Evolutionary conservation across 2,113 vertebrate genomes (phyloP), one percentile per base, ranked within the genome.

Genomic region (Hiodon alosoides): DNA sequence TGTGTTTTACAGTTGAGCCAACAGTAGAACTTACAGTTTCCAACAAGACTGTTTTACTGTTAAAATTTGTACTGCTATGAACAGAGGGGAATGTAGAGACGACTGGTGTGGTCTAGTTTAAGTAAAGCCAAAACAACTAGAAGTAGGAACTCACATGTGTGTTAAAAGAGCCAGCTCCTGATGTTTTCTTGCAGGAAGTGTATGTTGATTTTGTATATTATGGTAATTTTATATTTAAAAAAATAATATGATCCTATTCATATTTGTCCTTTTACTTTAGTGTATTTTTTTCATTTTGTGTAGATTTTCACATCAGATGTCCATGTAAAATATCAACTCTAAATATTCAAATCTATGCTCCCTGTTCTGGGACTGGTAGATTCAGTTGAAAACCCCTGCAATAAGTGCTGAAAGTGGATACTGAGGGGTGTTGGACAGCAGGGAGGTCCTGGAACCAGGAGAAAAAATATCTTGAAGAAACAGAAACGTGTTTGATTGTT

Each of bases 401-500:
- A 73, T 76, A 66, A 60, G 4, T 46, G 72, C 51, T 77, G 74
- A 64, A 5, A 67, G 2, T 10, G 57, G 62, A n/a, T 74, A 78
- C 61, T 74, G 80, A 3, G 77, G 69, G 68, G 73, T 77, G 73
- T 76, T 79, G 69, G 85, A 78, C 80, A 80, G 82, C 81, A 82
- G 78, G 77, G 81, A 74, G 76, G 17, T 79, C 65, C 82, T 81
- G 78, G 77, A 81, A 74, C n/a, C 72, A n/a, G n/a, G n/a, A 68
- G 50, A 78, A 81, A 65, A 58, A 13, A 78, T 72, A 58, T 74
- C 64, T 47, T 68, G 69, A 67, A 58, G 78, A 73, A 77, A 77
- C 81, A 74, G 52, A 47, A 46, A 79, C 80, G 53, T 78, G 75
- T 87, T 81, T 83, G 81, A 85, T 85, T 85, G 77, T 84, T 31